Conservation (phyloP, 2,797 vertebrate species). For the Lithobates sylvaticus region DNA sequence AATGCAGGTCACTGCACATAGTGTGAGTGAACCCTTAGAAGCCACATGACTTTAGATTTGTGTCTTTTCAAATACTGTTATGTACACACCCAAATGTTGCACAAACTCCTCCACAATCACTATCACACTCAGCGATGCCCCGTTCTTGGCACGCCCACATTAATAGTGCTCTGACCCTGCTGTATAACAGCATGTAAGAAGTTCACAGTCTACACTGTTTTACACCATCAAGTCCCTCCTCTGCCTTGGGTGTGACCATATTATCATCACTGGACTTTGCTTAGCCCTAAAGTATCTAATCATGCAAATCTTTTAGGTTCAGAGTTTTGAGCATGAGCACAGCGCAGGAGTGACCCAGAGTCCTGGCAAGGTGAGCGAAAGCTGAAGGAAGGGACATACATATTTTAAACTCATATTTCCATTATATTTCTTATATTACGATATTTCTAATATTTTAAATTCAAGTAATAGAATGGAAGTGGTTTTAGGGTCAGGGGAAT, state of each 20-base stretch:
- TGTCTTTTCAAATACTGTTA: not conserved
- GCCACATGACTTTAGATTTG: not conserved
- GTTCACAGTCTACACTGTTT: not conserved
- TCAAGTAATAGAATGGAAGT: too few species aligned
- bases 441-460: too few species aligned
- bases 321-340: conserved; percentile 7
- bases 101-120: not conserved
- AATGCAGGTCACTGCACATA: too few species aligned
- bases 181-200: not conserved
- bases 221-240: conserved; percentile 35
- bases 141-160: not conserved
- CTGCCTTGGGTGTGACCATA: conserved; percentile 49
- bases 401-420: too few species aligned
- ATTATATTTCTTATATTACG: too few species aligned
- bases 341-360: not conserved
- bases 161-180: not conserved
- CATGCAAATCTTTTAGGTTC: conserved; percentile 39
- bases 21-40: not conserved
- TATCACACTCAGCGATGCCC: not conserved
- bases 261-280: conserved; percentile 46
- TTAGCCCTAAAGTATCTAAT: conserved; percentile 9
- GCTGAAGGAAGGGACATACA: not conserved
- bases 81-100: not conserved
- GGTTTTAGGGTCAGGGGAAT: not conserved
- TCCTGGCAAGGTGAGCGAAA: conserved; percentile 36